Conservation (phyloP, 1,140 invertebrate genomes). For the Scaptomyza pallida region DNA sequence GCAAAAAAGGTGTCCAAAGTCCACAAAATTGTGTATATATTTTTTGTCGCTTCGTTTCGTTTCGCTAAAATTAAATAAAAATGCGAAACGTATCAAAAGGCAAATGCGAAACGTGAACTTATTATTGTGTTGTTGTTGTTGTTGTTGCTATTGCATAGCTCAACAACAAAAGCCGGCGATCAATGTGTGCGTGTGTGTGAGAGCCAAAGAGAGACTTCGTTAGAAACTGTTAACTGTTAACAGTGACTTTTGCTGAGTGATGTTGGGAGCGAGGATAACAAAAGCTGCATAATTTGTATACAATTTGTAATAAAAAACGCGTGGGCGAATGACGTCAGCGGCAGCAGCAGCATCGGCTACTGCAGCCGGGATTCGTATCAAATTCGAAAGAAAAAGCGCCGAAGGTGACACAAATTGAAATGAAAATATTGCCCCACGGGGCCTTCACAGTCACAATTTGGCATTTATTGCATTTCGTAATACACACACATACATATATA, state of each 20-base stretch:
- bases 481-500: not conserved
- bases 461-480: constrained; percentile 54
- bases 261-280: constrained; percentile 22
- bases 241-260: not conserved
- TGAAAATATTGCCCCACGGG: constrained; percentile 38
- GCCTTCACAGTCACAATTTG: constrained; percentile 25
- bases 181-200: constrained; percentile 3
- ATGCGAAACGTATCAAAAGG: constrained; percentile 49
- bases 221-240: not conserved
- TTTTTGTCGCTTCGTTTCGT: constrained; percentile 50
- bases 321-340: constrained; percentile 40
- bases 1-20: constrained; percentile 70
- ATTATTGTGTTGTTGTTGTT: constrained; percentile 28
- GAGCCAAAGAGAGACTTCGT: not conserved
- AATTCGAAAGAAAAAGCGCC: constrained; percentile 27
- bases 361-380: constrained; percentile 27
- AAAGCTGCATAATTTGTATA: constrained; percentile 44
- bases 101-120: constrained; percentile 68
- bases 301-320: constrained; percentile 15
- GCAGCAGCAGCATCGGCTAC: constrained; percentile 5
- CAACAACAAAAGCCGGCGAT: constrained; percentile 41
- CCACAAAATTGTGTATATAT: constrained; percentile 46
- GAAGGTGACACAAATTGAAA: constrained; percentile 52
- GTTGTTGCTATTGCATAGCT: not conserved
- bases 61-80: constrained; percentile 80